Base-by-base conservation (phyloP, 2,888 invertebrate species). In the Laothoe populi region DNA sequence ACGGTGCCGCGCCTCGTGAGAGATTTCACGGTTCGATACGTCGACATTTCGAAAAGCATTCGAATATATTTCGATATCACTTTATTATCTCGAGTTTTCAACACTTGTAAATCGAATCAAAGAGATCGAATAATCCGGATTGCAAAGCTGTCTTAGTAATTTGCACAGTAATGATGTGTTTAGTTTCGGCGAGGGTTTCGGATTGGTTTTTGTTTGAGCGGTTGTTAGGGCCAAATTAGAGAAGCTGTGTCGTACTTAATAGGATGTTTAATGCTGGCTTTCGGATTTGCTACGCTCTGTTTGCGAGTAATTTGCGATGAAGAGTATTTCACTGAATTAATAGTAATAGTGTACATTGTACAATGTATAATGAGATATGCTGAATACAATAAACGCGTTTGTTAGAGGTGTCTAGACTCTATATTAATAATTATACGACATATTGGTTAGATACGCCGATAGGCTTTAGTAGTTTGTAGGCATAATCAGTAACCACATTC, bases 21-120 rank as follows among this genome's bases (percentile, higher is more conserved):
- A 78, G 79, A 80, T 81, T 81, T 82, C 74, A 76, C 77, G 77
- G 75, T 68, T 78, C 79, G 77, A 78, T 83, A 77, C 79, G 74
- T 77, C 66, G 69, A 64, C 42, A 49, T 62, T 48, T 46, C 70
- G 63, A 64, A 63, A 66, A 63, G 64, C 63, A 67, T 67, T 64
- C 61, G 19, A 35, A 53, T 57, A 57, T 49, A 53, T 63, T 68
- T 68, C 64, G 70, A 70, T 64, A 66, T 64, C 60, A 62, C 63
- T 71, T 67, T 70, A 63, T 57, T 67, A 67, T 49, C 26, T 61
- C 49, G 23, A 35, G 40, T 40, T 63, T 63, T 63, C 48, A 44
- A 44, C 38, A 62, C 57, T 57, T 35, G 40, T 44, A 53, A 44
- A 57, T 58, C 31, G 42, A 61, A 53, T 61, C 59, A 61, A 59